phyloP scores from a whole-genome alignment of 2,888 invertebrate species.

The Sinelater perroti region DNA sequence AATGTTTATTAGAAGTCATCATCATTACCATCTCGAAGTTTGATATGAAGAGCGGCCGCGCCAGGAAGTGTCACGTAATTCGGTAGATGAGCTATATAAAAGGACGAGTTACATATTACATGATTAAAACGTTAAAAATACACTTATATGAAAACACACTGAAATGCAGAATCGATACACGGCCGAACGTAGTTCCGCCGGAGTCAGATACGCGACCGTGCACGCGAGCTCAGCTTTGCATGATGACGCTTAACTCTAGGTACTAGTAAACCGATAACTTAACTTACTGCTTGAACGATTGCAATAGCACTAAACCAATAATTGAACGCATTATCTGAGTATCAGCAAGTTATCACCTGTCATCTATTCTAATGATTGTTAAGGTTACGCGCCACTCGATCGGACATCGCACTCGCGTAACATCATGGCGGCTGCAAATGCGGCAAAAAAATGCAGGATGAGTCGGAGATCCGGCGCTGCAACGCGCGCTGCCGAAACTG shows the following conservation, averaged over 20 bases:
- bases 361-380: constrained; percentile 34
- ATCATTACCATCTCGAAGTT: constrained; percentile 3
- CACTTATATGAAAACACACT: constrained; percentile 49
- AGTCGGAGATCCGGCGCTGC: constrained; percentile 24
- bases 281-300: constrained; percentile 22
- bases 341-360: constrained; percentile 25
- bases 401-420: constrained; percentile 18
- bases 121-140: constrained; percentile 54
- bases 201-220: constrained; percentile 41
- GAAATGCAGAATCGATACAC: constrained; percentile 22
- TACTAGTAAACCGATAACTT: constrained; percentile 29
- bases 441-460: constrained; percentile 12
- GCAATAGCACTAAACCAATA: constrained; percentile 19
- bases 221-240: constrained; percentile 36
- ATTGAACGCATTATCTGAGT: constrained; percentile 21
- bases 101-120: constrained; percentile 52
- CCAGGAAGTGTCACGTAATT: constrained; percentile 20
- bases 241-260: constrained; percentile 27
- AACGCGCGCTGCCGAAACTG: constrained; percentile 5
- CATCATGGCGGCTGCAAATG: constrained; percentile 13
- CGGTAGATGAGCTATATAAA: constrained; percentile 48
- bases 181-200: constrained; percentile 27
- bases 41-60: constrained; percentile 13
- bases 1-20: constrained; percentile 20
- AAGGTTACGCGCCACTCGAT: constrained; percentile 26